phyloP scores from a whole-genome alignment of 2,113 vertebrate genomes.

The Collichthys lucidus region DNA sequence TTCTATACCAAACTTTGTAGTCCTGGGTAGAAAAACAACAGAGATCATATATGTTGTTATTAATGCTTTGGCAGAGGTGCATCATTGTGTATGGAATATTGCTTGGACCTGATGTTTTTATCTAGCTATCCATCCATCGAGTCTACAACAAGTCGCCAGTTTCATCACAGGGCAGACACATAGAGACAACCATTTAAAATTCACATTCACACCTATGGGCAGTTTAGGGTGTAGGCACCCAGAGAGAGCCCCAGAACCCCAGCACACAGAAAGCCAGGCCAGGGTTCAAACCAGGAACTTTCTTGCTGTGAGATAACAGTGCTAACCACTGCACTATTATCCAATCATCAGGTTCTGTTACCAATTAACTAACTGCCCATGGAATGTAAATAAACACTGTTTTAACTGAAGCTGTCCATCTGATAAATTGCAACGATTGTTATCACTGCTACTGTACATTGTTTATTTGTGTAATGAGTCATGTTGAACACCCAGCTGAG shows the following conservation, averaged over 20 bases:
- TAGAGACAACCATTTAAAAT: too few relatives aligned
- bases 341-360: too few relatives aligned
- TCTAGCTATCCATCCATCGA: too few relatives aligned
- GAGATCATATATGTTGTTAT: background rate
- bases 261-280: too few relatives aligned
- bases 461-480: constrained; percentile 66
- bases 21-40: background rate
- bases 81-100: background rate
- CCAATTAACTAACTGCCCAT: background rate
- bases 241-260: too few relatives aligned
- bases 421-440: constrained; percentile 41
- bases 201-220: too few relatives aligned
- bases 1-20: background rate
- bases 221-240: too few relatives aligned
- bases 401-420: constrained; percentile 17
- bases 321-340: too few relatives aligned
- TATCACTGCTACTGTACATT: constrained; percentile 36
- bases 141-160: too few relatives aligned
- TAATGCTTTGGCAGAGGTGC: background rate
- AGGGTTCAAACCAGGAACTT: too few relatives aligned
- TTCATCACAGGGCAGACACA: too few relatives aligned
- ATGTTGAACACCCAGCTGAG: constrained; percentile 52
- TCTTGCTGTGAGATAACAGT: too few relatives aligned
- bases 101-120: background rate
- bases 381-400: background rate